Base-by-base conservation (phyloP, 2,113 vertebrate genomes). In the Mirounga angustirostris region DNA sequence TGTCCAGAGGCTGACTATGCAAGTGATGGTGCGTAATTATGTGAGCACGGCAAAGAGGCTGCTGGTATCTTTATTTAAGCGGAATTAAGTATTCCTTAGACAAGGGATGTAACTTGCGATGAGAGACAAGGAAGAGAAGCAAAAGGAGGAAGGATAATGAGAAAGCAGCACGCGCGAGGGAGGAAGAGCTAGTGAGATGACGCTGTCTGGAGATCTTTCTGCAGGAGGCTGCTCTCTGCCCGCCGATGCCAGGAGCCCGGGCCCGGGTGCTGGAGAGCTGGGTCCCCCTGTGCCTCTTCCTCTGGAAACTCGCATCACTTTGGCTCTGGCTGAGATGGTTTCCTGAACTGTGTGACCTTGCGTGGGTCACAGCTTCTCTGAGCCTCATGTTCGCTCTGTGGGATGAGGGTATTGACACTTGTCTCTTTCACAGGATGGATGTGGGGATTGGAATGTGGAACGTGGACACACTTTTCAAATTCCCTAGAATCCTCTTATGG, bases 71-170 rank as follows among this genome's bases (percentile, higher is more conserved):
- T 80, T 63, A 30, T 88, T 74, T 80, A 61, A 26, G 61, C 9
- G 18, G 50, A 86, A 61, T 67, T 46, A 59, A 33, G 56, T 63
- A n/a, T 54, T 89, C 46, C 52, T 90, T 36, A 86, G 94, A 58
- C 13, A 69, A 61, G 54, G 76, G 36, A 58, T 67, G 24, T 50
- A 54, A 63, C 65, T 67, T 79, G 58, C 26, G 78, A 71, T 52
- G 61, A 43, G 28, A 85, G 73, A 85, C 54, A 69, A 88, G 67
- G 93, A 92, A 95, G 88, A 92, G 96, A 89, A 89, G 65, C 40
- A 58, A 63, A 78, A 92, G n/a, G 74, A 67, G 81, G 87, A 85
- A 80, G 94, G 61, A 33, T 43, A 58, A 15, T 22, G 82, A 88
- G 92, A 43, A 89, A 81, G 71, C 19, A 43, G 54, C 52, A 10